Percentiles rank a stretch among this genome's conserved stretches.
phyloP scores from a whole-genome alignment of 2,113 vertebrate species.

The Thamnaconus septentrionalis region DNA sequence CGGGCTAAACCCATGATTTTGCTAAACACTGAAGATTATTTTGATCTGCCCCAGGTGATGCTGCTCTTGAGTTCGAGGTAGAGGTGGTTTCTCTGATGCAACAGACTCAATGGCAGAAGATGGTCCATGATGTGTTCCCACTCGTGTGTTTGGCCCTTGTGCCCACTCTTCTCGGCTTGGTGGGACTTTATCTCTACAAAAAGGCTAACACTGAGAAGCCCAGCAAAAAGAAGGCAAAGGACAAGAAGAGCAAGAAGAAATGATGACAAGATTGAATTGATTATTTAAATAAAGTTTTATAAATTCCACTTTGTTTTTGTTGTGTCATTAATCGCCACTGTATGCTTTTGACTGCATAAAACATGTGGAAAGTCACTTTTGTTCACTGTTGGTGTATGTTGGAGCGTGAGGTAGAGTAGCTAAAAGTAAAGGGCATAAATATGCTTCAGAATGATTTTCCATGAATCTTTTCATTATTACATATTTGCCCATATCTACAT shows the following conservation, averaged over 20 bases:
- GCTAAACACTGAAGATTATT: neutral
- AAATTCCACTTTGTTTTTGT: slow-evolving; percentile 30
- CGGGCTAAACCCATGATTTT: too few species aligned
- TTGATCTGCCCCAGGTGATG: slow-evolving; percentile 78
- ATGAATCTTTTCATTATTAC: too few species aligned
- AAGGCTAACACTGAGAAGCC: slow-evolving; percentile 82
- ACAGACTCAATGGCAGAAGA: slow-evolving; percentile 87
- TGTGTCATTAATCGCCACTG: neutral
- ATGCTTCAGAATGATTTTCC: too few species aligned
- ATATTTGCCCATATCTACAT: too few species aligned
- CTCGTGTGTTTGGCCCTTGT: slow-evolving; percentile 86
- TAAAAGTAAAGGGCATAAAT: too few species aligned
- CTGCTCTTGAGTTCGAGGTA: slow-evolving; percentile 89
- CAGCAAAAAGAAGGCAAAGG: slow-evolving; percentile 92
- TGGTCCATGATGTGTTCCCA: slow-evolving; percentile 85
- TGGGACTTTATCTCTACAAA: slow-evolving; percentile 90
- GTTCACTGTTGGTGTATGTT: too few species aligned
- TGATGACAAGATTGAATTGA: too few species aligned
- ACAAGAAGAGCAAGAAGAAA: slow-evolving; percentile 96
- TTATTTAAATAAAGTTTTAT: slow-evolving; percentile 69
- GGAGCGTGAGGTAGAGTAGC: too few species aligned
- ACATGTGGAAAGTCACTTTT: neutral
- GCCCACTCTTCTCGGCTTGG: slow-evolving; percentile 87
- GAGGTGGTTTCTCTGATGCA: slow-evolving; percentile 85
- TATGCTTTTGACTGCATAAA: neutral